Base-by-base conservation (phyloP, 2,797 vertebrate genomes). In the Rhynchonycteris naso region DNA sequence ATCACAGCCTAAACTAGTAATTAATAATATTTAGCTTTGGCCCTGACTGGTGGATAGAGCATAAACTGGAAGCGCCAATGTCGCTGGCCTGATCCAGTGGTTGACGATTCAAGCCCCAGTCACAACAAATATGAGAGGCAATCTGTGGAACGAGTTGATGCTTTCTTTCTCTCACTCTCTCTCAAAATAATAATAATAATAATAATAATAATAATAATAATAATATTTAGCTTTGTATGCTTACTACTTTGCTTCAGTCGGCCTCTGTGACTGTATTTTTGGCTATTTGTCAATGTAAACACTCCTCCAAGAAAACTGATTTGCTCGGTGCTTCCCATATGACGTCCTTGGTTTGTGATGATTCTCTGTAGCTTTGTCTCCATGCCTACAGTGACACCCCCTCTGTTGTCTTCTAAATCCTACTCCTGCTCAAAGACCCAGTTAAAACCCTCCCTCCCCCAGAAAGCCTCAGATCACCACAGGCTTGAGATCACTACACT, bases 1-100 rank as follows among this genome's bases (percentile, higher is more conserved):
- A 87, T 86, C 74, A 95, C 63, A 92, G 8, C 38, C 65, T 68
- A 86, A 61, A 69, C 61, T 66, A 66, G 24, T 24, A 87, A 92
- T 24, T 3, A 95, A 38, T 61, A 85, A 88, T 43, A 56, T 33
- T 88, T 65, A 63, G 59, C 54, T 91, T 24, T 88, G 26, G 43
- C 43, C 43, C 43, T 43, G 43, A 7, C 43, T 43, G 43, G 43
- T 43, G 5, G 43, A 43, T 43, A 43, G 43, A 43, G 43, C 43
- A 43, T 43, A 7, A 43, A 43, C 43, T 5, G 43, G 43, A 43
- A 43, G 43, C 43, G 43, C 43, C 43, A 43, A 43, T 5, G 43
- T 43, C 43, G 4, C 43, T 7, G 43, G 43, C 43, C 43, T 43
- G 43, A 43, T 43, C 43, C 43, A 43, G 43, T 43, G 43, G 43